Conservation (phyloP, 2,888 invertebrate genomes). For the Drosophila anceps region DNA sequence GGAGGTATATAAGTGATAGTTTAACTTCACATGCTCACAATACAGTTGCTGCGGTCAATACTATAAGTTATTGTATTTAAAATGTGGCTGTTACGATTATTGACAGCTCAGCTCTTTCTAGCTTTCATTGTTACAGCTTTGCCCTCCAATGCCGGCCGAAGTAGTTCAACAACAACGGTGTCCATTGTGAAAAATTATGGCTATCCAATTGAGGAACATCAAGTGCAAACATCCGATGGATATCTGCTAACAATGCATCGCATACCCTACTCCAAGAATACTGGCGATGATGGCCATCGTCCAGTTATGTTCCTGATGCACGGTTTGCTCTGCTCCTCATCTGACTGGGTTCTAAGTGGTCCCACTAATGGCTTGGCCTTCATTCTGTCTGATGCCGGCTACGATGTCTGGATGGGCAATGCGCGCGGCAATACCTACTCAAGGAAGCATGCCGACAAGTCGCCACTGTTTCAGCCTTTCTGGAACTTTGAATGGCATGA, state of each 20-base stretch:
- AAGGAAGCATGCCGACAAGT: constrained; percentile 64
- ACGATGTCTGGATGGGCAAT: constrained; percentile 82
- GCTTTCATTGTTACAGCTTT: constrained; percentile 38
- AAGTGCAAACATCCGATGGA: constrained; percentile 86
- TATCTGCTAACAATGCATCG: constrained; percentile 80
- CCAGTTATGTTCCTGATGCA: constrained; percentile 79
- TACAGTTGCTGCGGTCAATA: constrained; percentile 9
- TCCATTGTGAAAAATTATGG: constrained; percentile 57
- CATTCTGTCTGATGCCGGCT: constrained; percentile 76
- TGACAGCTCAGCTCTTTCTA: constrained; percentile 40
- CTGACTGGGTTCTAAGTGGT: constrained; percentile 78
- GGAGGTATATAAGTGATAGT: constrained; percentile 47
- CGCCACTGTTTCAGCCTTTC: constrained; percentile 61
- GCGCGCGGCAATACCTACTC: constrained; percentile 81
- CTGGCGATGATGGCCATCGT: constrained; percentile 38
- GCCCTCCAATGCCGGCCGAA: constrained; percentile 51
- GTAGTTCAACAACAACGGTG: constrained; percentile 72
- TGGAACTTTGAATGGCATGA: constrained; percentile 82
- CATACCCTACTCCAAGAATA: constrained; percentile 73
- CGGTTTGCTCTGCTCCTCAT: constrained; percentile 78
- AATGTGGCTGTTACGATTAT: constrained; percentile 51
- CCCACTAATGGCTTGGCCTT: constrained; percentile 69
- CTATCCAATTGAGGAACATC: constrained; percentile 86
- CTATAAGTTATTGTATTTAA: constrained; percentile 5
- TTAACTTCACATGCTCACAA: constrained; percentile 1